A percentile compares a stretch with the other conserved stretches of the same genome.
Evolutionary conservation across 1,140 invertebrate genomes (phyloP).

Genomic region (Nasonia giraulti): DNA sequence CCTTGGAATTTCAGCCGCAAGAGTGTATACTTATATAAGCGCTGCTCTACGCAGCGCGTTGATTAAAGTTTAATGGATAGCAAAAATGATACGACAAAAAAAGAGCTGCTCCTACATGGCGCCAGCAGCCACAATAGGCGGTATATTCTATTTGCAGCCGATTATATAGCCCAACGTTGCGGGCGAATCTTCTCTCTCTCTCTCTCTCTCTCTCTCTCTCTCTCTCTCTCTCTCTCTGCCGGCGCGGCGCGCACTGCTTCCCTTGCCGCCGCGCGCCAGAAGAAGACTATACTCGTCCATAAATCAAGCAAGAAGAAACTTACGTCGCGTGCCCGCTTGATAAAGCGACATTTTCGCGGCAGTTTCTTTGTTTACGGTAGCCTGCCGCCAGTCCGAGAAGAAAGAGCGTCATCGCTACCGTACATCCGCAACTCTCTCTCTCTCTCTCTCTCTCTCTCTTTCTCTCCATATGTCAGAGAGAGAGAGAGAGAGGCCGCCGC

Average conservation of each 20-base stretch:
- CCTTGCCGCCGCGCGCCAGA: slow-evolving; percentile 6
- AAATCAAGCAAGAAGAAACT: slow-evolving; percentile 38
- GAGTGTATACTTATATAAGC: too few relatives aligned
- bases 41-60: background rate
- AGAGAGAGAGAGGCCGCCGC: too few relatives aligned
- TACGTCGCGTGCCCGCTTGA: slow-evolving; percentile 21
- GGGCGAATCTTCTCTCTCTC: slow-evolving; percentile 55
- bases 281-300: slow-evolving; percentile 10
- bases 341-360: slow-evolving; percentile 38
- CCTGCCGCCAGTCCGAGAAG: slow-evolving; percentile 12
- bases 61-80: slow-evolving; percentile 5
- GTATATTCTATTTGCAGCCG: slow-evolving; percentile 23
- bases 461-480: slow-evolving; percentile 12
- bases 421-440: background rate
- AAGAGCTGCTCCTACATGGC: too few relatives aligned
- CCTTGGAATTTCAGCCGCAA: background rate
- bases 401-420: background rate
- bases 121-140: background rate
- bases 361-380: slow-evolving; percentile 33
- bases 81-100: too few relatives aligned
- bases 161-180: slow-evolving; percentile 14
- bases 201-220: background rate
- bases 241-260: background rate
- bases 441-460: background rate
- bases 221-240: too few relatives aligned